Evolutionary conservation across 2,888 invertebrate species (phyloP), one percentile per base, ranked within the genome.

Genomic region (Linyphia triangularis): DNA sequence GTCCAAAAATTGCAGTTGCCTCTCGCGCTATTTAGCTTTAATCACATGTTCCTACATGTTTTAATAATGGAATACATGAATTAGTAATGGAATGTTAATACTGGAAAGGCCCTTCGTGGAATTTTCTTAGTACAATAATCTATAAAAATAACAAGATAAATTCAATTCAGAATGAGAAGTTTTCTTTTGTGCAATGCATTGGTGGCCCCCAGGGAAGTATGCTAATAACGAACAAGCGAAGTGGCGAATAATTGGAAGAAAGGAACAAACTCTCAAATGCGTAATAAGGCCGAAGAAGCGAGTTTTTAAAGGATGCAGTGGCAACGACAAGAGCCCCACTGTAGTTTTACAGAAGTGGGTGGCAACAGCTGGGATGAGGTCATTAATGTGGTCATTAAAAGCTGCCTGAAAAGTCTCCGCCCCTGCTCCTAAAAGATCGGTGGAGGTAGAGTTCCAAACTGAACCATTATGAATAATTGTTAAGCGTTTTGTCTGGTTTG

Each of bases 311-410:
- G 77, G 63, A 33, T 59, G 33, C 63, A 22, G 30, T 67, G 30
- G 67, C 26, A 26, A n/a, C 75, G 61, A 22, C 37, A 22, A n/a
- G 57, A 43, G 33, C 40, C 5, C 40, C 22, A 22, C 13, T 37
- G 5, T n/a, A 30, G 59, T 61, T 61, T 75, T 63, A 10, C 13
- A n/a, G 22, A 26, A 67, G 26, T 61, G 57, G 13, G 37, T 28
- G 33, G 73, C 63, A 77, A 63, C 77, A 77, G 37, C 77, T 77
- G 77, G 22, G 16, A 6, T 2, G n/a, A 43, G 61, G 77, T 77
- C 77, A 63, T 77, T 77, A 77, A 77, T 61, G 61, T 24, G 61
- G 63, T 77, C 77, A 77, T 77, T 77, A 77, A 77, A 77, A 77
- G 28, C 13, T 33, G 59, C 10, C 9, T 16, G 57, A 13, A 51